Evolutionary conservation across 2,888 invertebrate species (phyloP).

Genomic region (Sesia bembeciformis): DNA sequence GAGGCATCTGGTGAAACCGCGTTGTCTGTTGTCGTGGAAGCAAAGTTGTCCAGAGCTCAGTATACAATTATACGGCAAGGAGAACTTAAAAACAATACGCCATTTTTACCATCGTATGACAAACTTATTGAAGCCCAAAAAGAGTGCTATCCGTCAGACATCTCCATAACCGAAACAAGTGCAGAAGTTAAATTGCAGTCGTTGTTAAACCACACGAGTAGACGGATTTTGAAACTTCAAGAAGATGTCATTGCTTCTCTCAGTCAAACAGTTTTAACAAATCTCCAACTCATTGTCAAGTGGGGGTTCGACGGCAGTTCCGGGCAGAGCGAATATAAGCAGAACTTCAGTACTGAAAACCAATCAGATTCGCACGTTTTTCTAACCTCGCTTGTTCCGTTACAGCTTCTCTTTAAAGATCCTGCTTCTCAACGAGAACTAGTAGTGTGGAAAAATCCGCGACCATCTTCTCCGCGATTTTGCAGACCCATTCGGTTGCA

Average conservation of each 20-base stretch:
- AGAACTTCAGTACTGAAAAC: not conserved
- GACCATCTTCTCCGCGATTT: slow-evolving; percentile 12
- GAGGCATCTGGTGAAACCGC: slow-evolving; percentile 2
- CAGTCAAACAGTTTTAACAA: not conserved
- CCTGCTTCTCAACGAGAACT: not conserved
- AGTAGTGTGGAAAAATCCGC: slow-evolving; percentile 13
- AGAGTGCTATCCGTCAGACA: not conserved
- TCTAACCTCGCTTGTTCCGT: not conserved
- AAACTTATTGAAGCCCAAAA: slow-evolving; percentile 6
- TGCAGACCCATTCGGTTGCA: slow-evolving; percentile 7
- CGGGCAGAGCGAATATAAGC: not conserved
- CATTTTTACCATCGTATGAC: slow-evolving; percentile 7
- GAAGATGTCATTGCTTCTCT: not conserved
- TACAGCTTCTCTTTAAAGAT: no score
- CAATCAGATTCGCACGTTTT: not conserved
- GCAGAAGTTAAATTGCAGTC: not conserved
- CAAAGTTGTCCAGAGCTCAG: slow-evolving; percentile 6
- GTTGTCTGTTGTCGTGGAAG: slow-evolving; percentile 11
- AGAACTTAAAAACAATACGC: slow-evolving; percentile 4
- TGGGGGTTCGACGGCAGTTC: not conserved
- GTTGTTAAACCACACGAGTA: not conserved
- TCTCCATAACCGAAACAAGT: not conserved
- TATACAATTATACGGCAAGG: slow-evolving; percentile 6
- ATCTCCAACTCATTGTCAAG: not conserved
- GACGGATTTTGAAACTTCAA: no score